Conservation (phyloP, 2,888 invertebrate genomes). For the Podabrus alpinus region DNA sequence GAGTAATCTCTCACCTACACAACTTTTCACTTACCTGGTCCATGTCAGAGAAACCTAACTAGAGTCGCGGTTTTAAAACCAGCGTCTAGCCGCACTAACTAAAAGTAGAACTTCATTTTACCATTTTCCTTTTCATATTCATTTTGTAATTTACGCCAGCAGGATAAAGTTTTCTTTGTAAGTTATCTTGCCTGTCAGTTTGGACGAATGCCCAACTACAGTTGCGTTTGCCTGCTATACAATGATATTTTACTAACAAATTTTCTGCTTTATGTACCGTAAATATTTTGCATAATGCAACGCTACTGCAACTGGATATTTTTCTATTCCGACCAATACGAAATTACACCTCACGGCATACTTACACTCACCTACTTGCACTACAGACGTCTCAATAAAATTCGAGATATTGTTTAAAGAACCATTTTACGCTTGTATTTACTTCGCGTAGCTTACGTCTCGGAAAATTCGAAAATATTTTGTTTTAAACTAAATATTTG, state of each 20-base stretch:
- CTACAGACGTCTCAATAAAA: background rate
- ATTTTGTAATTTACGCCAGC: constrained; percentile 24
- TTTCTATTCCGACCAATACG: constrained; percentile 2
- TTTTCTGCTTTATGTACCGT: constrained; percentile 29
- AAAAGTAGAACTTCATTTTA: constrained; percentile 27
- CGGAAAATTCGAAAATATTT: background rate
- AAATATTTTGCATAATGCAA: constrained; percentile 23
- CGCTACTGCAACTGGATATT: constrained; percentile 2
- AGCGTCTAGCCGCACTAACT: constrained; percentile 18
- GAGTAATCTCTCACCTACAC: constrained; percentile 32
- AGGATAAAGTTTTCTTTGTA: constrained; percentile 23
- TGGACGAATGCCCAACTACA: constrained; percentile 28
- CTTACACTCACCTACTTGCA: background rate
- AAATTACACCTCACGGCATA: constrained; percentile 10
- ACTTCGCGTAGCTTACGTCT: background rate
- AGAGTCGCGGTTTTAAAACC: constrained; percentile 27
- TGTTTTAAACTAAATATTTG: background rate
- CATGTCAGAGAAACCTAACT: constrained; percentile 27
- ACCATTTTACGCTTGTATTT: background rate
- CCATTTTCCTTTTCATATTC: constrained; percentile 28
- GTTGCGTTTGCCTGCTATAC: constrained; percentile 4
- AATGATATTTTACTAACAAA: constrained; percentile 27
- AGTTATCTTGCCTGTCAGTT: constrained; percentile 15
- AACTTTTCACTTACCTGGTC: constrained; percentile 32
- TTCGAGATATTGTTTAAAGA: background rate